Percentiles rank a stretch among this genome's conserved stretches.
These are phyloP conservation scores for Epinephelus lanceolatus DNA, from an alignment of 2,113 vertebrate species.

Conservation along the genomic window DNA sequence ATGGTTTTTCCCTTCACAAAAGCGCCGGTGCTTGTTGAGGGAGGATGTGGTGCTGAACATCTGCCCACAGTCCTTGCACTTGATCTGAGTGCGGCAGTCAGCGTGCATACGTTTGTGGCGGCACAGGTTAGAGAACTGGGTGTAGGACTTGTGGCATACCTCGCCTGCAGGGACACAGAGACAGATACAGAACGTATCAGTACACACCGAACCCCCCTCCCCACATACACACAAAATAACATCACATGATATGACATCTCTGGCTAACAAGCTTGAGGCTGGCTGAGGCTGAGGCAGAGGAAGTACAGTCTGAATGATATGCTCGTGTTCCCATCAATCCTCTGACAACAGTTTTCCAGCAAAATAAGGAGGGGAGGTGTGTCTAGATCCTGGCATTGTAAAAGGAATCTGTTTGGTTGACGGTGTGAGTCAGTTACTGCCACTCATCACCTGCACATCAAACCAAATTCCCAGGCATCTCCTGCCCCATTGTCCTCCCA, in stretches of 20 bases:
- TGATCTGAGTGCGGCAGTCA: conserved; percentile 99
- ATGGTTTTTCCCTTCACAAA: conserved; percentile 99
- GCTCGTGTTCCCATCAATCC: conserved; percentile 62
- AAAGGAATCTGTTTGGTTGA: conserved; percentile 74
- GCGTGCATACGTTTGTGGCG: conserved; percentile 99
- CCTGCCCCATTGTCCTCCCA: conserved; percentile 92
- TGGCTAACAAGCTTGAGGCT: conserved; percentile 33
- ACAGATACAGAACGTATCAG: conserved; percentile 63
- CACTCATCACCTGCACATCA: conserved; percentile 96
- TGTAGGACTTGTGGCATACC: conserved; percentile 99
- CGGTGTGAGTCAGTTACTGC: conserved; percentile 74
- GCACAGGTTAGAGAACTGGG: conserved; percentile 99
- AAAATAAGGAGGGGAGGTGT: conserved; percentile 65
- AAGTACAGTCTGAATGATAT: conserved; percentile 58
- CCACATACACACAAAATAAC: conserved; percentile 17
- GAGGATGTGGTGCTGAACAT: conserved; percentile 99
- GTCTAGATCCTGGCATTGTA: conserved; percentile 83
- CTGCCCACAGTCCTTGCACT: conserved; percentile 99
- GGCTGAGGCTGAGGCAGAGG: conserved; percentile 50
- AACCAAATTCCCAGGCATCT: conserved; percentile 88
- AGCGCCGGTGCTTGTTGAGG: conserved; percentile 99
- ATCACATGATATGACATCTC: conserved; percentile 53
- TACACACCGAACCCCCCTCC: conserved; percentile 11
- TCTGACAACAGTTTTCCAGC: conserved; percentile 60
- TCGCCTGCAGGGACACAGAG: conserved; percentile 89